Conservation (phyloP, 2,888 invertebrate species). For the Cataglyphis albicans region DNA sequence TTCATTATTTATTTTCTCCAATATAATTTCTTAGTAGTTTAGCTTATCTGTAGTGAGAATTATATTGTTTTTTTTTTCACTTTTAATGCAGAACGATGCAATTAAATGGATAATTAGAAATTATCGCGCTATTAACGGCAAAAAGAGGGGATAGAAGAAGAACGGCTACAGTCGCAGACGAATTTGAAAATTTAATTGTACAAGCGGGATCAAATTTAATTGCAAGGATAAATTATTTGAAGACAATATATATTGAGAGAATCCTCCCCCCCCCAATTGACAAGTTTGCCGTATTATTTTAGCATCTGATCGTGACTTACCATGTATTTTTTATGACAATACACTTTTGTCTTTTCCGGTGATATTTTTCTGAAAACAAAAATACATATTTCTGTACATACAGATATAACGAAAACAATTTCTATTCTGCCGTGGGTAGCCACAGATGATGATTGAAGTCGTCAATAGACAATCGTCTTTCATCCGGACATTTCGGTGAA, state of each 20-base stretch:
- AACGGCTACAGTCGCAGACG: neutral
- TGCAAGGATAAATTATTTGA: constrained; percentile 12
- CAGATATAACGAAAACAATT: neutral
- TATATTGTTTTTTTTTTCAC: neutral
- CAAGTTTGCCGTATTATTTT: neutral
- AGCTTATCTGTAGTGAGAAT: constrained; percentile 9
- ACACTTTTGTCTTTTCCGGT: neutral
- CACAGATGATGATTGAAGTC: constrained; percentile 37
- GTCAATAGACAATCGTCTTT: neutral
- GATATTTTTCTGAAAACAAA: neutral
- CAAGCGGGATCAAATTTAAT: neutral
- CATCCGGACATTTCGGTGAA: constrained; percentile 13
- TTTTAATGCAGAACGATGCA: neutral
- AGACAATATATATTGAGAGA: neutral
- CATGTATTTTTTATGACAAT: neutral
- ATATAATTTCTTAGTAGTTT: constrained; percentile 14
- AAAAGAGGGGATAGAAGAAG: neutral
- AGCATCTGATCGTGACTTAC: neutral
- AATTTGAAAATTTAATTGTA: constrained; percentile 7
- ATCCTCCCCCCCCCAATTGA: neutral
- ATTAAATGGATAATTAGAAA: neutral
- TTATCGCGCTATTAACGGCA: neutral
- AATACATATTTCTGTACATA: neutral
- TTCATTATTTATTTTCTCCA: constrained; percentile 20
- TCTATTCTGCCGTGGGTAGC: neutral